These are phyloP conservation scores for Dicranocentrus wangi DNA, from an alignment of 2,888 invertebrate species.

Conservation along the genomic window DNA sequence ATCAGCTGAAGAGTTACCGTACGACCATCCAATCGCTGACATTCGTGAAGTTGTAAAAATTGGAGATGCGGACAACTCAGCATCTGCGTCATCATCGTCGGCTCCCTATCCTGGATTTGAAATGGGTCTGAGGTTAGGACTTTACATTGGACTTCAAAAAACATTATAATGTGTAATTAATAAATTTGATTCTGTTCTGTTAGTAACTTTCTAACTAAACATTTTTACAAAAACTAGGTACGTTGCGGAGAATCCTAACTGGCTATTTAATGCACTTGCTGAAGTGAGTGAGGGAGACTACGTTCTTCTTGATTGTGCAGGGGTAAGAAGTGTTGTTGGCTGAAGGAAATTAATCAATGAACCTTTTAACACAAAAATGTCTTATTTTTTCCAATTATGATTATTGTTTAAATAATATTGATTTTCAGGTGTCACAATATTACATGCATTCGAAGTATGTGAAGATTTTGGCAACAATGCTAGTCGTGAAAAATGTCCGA, in stretches of 20 bases:
- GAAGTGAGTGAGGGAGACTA: constrained; percentile 96
- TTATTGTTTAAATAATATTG: not conserved
- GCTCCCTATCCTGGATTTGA: constrained; percentile 65
- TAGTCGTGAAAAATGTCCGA: constrained; percentile 77
- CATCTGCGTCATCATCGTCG: constrained; percentile 50
- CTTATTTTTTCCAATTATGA: not conserved
- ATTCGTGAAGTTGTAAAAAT: constrained; percentile 91
- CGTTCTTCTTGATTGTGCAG: constrained; percentile 95
- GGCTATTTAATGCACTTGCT: constrained; percentile 90
- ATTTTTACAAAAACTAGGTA: too few species aligned
- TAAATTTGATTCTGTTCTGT: constrained; percentile 3
- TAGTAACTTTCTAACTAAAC: not conserved
- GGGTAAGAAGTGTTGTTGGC: constrained; percentile 74
- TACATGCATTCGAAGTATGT: constrained; percentile 79
- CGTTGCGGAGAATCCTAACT: constrained; percentile 90
- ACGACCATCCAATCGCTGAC: constrained; percentile 85
- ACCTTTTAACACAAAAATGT: not conserved
- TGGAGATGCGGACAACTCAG: constrained; percentile 79
- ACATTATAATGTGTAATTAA: not conserved
- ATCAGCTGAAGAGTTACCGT: constrained; percentile 95
- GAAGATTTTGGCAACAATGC: constrained; percentile 76
- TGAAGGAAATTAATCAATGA: too few species aligned
- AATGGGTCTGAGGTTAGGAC: constrained; percentile 67
- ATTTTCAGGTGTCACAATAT: constrained; percentile 74
- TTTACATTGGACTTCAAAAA: too few species aligned